phyloP scores from a whole-genome alignment of 2,113 vertebrate genomes.

The Pteropus alecto region DNA sequence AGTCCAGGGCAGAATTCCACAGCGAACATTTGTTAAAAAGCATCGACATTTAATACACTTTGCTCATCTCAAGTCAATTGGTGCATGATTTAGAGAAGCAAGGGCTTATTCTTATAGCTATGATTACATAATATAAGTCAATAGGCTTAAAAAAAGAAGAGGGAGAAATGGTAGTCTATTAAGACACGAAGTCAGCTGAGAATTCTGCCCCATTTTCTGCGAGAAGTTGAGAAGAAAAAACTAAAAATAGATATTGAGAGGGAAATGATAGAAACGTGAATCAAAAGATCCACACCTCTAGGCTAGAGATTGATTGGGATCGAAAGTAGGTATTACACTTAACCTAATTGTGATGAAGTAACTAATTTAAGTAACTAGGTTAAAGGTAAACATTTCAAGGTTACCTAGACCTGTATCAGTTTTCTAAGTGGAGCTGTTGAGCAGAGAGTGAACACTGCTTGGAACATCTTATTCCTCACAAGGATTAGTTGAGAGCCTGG shows the following conservation, averaged over 20 bases:
- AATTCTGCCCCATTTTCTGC: constrained; percentile 53
- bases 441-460: not conserved
- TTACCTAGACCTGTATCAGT: not conserved
- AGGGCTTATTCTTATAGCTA: not conserved
- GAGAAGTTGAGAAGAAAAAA: not conserved
- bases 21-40: not conserved
- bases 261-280: constrained; percentile 15
- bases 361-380: not conserved
- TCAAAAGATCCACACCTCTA: not conserved
- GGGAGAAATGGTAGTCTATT: not conserved
- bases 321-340: not conserved
- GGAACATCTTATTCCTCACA: not conserved
- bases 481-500: not conserved
- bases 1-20: not conserved
- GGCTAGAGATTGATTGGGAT: constrained; percentile 38
- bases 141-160: not conserved
- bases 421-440: not conserved
- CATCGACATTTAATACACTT: not conserved
- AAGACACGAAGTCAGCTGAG: constrained; percentile 10
- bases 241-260: constrained; percentile 46
- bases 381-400: constrained; percentile 22
- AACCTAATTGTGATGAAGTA: constrained; percentile 8
- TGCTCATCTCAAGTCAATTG: not conserved
- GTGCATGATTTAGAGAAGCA: not conserved
- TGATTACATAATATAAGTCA: not conserved